Conservation (phyloP, 2,113 vertebrate species). For the Tyto alba region DNA sequence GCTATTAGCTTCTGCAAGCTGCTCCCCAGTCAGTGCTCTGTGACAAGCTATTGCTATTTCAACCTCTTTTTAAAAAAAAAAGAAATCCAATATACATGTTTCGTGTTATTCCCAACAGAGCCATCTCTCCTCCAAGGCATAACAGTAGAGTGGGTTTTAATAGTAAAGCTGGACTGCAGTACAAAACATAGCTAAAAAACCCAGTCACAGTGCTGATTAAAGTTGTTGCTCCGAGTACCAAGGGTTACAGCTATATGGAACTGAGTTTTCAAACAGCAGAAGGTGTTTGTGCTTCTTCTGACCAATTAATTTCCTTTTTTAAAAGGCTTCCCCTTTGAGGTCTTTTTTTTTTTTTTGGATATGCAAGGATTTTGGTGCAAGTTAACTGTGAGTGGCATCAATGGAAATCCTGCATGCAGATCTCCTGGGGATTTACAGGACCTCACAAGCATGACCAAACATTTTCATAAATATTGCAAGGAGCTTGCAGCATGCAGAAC, state of each 20-base stretch:
- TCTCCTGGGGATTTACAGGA: neutral
- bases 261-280: neutral
- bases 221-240: neutral
- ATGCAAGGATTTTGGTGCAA: neutral
- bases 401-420: neutral
- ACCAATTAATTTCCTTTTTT: neutral
- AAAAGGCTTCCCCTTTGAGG: neutral
- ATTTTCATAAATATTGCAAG: constrained; percentile 19
- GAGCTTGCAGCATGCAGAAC: neutral
- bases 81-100: neutral
- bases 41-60: constrained; percentile 1
- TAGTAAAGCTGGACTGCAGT: neutral
- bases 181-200: neutral
- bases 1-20: neutral
- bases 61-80: neutral
- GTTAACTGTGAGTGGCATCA: neutral
- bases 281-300: neutral
- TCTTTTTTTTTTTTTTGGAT: neutral
- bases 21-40: neutral
- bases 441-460: neutral
- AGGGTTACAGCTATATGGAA: neutral
- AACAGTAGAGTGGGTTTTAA: neutral
- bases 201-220: constrained; percentile 1
- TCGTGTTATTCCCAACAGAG: neutral
- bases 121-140: neutral